Conservation (phyloP, 2,797 vertebrate species). For the Philypnodon macrostomus region DNA sequence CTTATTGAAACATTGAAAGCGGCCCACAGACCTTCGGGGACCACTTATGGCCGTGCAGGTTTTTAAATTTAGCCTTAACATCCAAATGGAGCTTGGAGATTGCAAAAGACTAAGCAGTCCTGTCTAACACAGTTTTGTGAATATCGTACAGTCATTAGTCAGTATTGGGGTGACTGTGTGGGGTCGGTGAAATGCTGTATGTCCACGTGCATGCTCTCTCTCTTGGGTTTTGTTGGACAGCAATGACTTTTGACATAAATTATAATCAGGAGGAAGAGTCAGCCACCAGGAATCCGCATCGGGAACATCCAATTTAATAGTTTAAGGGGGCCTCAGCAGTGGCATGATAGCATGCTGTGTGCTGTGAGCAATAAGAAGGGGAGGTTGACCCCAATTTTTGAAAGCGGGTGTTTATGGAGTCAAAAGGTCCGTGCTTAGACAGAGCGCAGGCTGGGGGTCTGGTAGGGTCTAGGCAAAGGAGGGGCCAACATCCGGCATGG, state of each 20-base stretch:
- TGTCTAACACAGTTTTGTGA: too few species aligned
- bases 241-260: slow-evolving; percentile 78
- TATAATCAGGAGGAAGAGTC: slow-evolving; percentile 77
- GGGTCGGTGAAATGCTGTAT: slow-evolving; percentile 29
- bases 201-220: slow-evolving; percentile 50
- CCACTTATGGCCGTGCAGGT: too few species aligned
- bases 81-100: too few species aligned
- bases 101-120: too few species aligned
- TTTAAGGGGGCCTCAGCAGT: slow-evolving; percentile 70
- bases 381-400: slow-evolving; percentile 76
- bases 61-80: too few species aligned
- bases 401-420: slow-evolving; percentile 83
- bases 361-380: slow-evolving; percentile 34
- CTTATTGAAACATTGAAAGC: too few species aligned
- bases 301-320: slow-evolving; percentile 83
- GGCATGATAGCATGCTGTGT: slow-evolving; percentile 53
- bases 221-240: slow-evolving; percentile 57
- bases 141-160: slow-evolving; percentile 20
- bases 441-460: slow-evolving; percentile 74
- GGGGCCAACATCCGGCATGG: slow-evolving; percentile 61
- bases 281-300: slow-evolving; percentile 76
- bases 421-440: slow-evolving; percentile 81
- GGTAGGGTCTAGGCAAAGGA: neutral
- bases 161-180: slow-evolving; percentile 23
- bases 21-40: too few species aligned